These are phyloP conservation scores for Nymphalis c-album DNA, from an alignment of 2,888 invertebrate species.

Conservation along the genomic window DNA sequence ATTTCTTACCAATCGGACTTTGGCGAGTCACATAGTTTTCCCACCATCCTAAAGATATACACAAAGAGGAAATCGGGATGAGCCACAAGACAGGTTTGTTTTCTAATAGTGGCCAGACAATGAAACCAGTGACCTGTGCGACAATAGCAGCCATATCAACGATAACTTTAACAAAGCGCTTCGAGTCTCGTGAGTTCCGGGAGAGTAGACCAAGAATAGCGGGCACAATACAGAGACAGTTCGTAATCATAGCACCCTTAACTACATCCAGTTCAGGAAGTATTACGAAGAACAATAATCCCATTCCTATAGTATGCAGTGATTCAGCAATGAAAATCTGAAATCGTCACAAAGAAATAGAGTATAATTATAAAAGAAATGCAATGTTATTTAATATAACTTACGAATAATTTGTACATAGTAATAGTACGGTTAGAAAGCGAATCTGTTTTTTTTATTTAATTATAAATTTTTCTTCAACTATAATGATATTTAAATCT, in stretches of 20 bases:
- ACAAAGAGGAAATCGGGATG: slow-evolving; percentile 91
- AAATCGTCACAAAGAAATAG: slow-evolving; percentile 41
- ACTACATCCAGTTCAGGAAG: slow-evolving; percentile 96
- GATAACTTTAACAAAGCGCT: slow-evolving; percentile 88
- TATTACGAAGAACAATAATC: slow-evolving; percentile 91
- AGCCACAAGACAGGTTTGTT: slow-evolving; percentile 89
- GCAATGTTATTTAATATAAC: not conserved
- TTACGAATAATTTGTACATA: not conserved
- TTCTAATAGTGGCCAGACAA: slow-evolving; percentile 94
- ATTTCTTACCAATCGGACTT: slow-evolving; percentile 87
- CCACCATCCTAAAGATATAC: slow-evolving; percentile 98
- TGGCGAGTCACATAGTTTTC: slow-evolving; percentile 96
- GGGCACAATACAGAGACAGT: slow-evolving; percentile 96
- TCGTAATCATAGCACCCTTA: slow-evolving; percentile 97
- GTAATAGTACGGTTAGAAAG: no score
- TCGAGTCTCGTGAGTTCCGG: slow-evolving; percentile 90
- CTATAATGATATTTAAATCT: no score
- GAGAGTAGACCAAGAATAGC: slow-evolving; percentile 89
- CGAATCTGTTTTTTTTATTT: no score
- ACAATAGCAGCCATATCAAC: slow-evolving; percentile 92
- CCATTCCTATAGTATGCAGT: slow-evolving; percentile 92
- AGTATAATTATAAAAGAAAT: not conserved
- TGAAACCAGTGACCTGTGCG: slow-evolving; percentile 94
- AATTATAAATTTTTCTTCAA: no score
- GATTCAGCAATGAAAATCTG: slow-evolving; percentile 92